Evolutionary conservation across 2,113 vertebrate genomes (phyloP), one percentile per base, ranked within the genome.

Genomic region (Chionis minor): DNA sequence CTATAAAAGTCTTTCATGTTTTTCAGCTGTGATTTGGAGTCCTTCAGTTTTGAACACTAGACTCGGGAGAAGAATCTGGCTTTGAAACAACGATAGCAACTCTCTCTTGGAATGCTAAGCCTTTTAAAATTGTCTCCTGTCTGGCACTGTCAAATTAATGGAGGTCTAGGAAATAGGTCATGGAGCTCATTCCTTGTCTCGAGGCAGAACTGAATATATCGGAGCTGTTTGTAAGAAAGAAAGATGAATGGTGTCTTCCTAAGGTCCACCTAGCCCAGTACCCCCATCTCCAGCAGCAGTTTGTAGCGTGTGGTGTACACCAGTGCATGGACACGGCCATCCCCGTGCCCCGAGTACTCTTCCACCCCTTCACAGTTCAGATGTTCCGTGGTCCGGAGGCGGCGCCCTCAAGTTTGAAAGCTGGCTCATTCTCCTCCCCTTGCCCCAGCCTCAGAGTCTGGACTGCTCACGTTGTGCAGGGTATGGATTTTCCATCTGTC

Each of bases 311-410:
- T 51, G 23, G 49, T 12, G 49, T 23, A 51, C 49, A 51, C 49
- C 6, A 13, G 22, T 24, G 49, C 49, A 51, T 12, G 12, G 49
- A 51, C 49, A 51, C 12, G 49, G 49, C 49, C 49, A 24, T 7
- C 21, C 40, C 3, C n/a, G 11, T 1, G 0, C 27, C 27, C 16
- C 1, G 1, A 58, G 19, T 16, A 10, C 35, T 67, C 33, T 24
- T 88, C 47, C 35, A 35, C 9, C 20, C 30, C 30, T 17, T 63
- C 33, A 30, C 12, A 61, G 5, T n/a, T 77, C 38, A 44, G 56
- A 70, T 27, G 7, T n/a, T 81, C 55, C 0, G 3, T 72, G 62
- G 23, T 66, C 13, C 4, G 5, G 73, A 67, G 58, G 9, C 35
- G 26, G 8, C 45, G 33, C 22, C 42, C 30, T 73, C 26, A 33